Evolutionary conservation across 2,113 vertebrate genomes (phyloP).

Genomic region (Ursus arctos): DNA sequence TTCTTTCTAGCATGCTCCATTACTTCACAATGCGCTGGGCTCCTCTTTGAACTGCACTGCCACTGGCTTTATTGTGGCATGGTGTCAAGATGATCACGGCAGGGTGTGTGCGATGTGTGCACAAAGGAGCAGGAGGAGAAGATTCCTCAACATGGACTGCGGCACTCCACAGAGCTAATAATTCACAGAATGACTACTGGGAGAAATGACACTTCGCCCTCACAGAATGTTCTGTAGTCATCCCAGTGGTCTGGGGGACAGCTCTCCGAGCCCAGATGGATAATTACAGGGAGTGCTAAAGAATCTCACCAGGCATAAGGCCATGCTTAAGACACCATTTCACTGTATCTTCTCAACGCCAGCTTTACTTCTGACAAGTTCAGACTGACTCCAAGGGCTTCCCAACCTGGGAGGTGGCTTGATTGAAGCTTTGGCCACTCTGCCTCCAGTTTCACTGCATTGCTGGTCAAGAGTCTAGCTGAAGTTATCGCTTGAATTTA

Average conservation of each 20-base stretch:
- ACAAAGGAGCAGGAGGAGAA: not conserved
- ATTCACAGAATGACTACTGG: not conserved
- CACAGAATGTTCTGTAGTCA: not conserved
- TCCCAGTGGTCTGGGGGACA: not conserved
- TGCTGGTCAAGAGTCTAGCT: not conserved
- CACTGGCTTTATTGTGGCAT: not conserved
- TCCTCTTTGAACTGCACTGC: not conserved
- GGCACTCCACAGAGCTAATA: not conserved
- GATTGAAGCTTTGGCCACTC: not conserved
- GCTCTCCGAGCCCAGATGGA: not conserved
- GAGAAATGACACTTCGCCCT: not conserved
- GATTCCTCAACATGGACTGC: not conserved
- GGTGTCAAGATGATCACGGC: not conserved
- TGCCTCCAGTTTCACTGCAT: not conserved
- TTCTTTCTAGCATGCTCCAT: not conserved
- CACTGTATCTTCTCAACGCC: not conserved
- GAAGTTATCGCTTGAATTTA: slow-evolving; percentile 16
- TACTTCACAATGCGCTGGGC: not conserved
- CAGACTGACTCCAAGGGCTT: not conserved
- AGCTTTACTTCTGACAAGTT: not conserved
- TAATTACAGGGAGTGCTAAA: not conserved
- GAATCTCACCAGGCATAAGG: not conserved
- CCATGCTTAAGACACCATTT: accelerated
- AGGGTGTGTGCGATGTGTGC: not conserved
- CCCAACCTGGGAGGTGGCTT: not conserved